Evolutionary conservation across 2,888 invertebrate genomes (phyloP), one percentile per base, ranked within the genome.

Genomic region (Spicauda simplicius): DNA sequence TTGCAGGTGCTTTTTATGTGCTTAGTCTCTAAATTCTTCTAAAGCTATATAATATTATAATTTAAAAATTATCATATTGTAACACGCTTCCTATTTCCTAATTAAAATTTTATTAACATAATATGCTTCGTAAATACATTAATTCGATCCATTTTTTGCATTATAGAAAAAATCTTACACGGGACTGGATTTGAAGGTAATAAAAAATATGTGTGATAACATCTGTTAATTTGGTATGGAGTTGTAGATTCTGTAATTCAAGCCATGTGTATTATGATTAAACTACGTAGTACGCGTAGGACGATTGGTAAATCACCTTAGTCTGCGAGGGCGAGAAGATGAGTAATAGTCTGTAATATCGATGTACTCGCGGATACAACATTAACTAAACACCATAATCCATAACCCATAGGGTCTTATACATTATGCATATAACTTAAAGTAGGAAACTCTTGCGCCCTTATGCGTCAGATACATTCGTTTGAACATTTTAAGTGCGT

Each of bases 291-390:
- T 30, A 64, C 4, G 56, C 52, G 66, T 61, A 60, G 69, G 64
- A 61, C 50, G 69, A 41, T 52, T 69, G 50, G 56, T 60, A 57
- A 64, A 64, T 58, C 56, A 55, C 19, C 61, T 70, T 64, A 58
- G 64, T 66, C 68, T 69, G 69, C 71, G 72, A 70, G 60, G 73
- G 74, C 70, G 71, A 61, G 71, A 60, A 37, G 60, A 70, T 74
- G 74, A 74, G 70, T 74, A 73, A 74, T 70, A 60, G 11, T 54
- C 2, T 68, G 55, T 65, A 16, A 14, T 59, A 50, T 30, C 48
- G 16, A 58, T 48, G 58, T 48, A 58, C 41, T 14, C 25, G 25
- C 41, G 37, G 41, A n/a, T 48, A 48, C 16, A 41, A 14, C 41
- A 14, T 2, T 41, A 41, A 41, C 14, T 10, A 33, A 33, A 33